phyloP scores from a whole-genome alignment of 2,113 vertebrate genomes.

The Dromiciops gliroides region DNA sequence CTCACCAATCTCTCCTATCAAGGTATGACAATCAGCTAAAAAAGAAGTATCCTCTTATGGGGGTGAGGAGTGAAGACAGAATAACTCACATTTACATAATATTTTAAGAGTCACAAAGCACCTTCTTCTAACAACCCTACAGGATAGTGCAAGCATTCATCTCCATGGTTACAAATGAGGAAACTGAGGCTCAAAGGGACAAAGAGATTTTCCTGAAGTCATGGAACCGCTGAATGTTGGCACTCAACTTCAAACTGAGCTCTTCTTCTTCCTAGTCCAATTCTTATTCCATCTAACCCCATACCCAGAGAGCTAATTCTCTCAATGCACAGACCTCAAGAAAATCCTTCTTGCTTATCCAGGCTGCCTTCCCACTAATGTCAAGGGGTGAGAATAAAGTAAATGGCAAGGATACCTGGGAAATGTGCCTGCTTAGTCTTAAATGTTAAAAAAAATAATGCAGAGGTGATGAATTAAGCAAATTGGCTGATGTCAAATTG shows the following conservation, averaged over 20 bases:
- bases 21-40: neutral
- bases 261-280: neutral
- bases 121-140: neutral
- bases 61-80: neutral
- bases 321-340: neutral
- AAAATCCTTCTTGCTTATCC: constrained; percentile 23
- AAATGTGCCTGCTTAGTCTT: constrained; percentile 68
- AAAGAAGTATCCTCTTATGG: neutral
- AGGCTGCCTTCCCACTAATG: neutral
- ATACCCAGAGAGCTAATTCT: constrained; percentile 4
- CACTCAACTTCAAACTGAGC: neutral
- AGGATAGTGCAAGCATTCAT: neutral
- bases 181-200: neutral
- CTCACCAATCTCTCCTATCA: neutral
- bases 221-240: neutral
- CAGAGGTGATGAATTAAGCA: constrained; percentile 80
- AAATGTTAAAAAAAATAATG: constrained; percentile 71
- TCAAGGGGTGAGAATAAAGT: constrained; percentile 48
- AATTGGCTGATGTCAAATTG: constrained; percentile 77
- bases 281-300: neutral
- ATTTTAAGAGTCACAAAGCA: neutral
- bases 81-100: neutral
- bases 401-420: constrained; percentile 61
- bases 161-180: neutral
- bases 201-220: neutral